Conservation (phyloP, 2,113 vertebrate species). For the Cyphomyrus discorhynchus region DNA sequence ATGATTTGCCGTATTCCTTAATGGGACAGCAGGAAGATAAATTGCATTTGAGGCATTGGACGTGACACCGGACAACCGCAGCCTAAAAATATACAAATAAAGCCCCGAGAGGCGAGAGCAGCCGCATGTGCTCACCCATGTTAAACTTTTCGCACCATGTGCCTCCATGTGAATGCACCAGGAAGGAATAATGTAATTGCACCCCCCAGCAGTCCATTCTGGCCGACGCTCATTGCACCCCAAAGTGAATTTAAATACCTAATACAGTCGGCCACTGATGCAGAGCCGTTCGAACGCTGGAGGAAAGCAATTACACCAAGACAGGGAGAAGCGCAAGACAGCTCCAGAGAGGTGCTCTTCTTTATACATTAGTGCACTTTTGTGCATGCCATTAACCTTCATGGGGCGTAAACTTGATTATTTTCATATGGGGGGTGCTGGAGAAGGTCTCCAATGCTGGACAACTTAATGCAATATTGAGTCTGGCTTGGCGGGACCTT, state of each 20-base stretch:
- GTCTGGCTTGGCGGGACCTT: slow-evolving; percentile 29
- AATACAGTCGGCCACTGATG: slow-evolving; percentile 15
- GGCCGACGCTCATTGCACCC: slow-evolving; percentile 41
- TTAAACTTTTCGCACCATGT: not conserved
- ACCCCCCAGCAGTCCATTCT: slow-evolving; percentile 37
- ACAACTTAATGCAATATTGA: slow-evolving; percentile 30
- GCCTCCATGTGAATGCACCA: not conserved
- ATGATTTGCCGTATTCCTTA: not conserved
- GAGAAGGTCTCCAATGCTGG: slow-evolving; percentile 30
- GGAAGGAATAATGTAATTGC: slow-evolving; percentile 7
- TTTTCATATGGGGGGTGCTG: slow-evolving; percentile 13
- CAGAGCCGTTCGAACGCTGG: slow-evolving; percentile 13
- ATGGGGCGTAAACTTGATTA: slow-evolving; percentile 12
- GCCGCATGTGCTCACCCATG: not conserved
- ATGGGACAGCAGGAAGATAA: not conserved
- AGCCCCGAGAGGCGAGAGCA: not conserved
- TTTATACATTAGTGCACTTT: slow-evolving; percentile 17
- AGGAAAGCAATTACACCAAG: slow-evolving; percentile 11
- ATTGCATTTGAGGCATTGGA: not conserved
- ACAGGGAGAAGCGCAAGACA: not conserved
- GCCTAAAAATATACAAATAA: slow-evolving; percentile 11
- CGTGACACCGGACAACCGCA: not conserved
- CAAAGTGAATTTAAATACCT: slow-evolving; percentile 39
- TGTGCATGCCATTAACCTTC: slow-evolving; percentile 22
- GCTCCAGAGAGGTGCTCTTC: not conserved